Conservation (phyloP, 2,113 vertebrate species). For the Neolamprologus toae region DNA sequence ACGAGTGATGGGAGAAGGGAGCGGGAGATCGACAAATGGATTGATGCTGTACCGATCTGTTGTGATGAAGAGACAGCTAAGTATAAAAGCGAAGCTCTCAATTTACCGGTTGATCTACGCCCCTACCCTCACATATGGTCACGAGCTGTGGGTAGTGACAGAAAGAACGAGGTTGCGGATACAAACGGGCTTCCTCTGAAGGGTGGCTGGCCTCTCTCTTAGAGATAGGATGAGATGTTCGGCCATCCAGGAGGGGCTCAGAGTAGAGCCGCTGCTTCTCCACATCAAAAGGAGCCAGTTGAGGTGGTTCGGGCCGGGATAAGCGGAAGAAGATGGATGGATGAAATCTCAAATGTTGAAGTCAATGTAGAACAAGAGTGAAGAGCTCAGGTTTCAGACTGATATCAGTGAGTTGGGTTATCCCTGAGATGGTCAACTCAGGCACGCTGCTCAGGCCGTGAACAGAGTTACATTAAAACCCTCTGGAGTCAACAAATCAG, state of each 20-base stretch:
- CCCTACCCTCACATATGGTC: not conserved
- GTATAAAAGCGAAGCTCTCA: not conserved
- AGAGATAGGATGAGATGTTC: not conserved
- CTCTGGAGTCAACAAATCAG: not conserved
- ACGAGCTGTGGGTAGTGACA: not conserved
- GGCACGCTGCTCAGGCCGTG: not conserved
- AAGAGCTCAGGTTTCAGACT: not conserved
- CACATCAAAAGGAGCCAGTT: fast-evolving
- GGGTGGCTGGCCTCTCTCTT: not conserved
- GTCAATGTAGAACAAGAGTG: fast-evolving
- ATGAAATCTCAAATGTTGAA: not conserved
- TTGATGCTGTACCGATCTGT: fast-evolving
- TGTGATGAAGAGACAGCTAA: not conserved
- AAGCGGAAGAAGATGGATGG: not conserved
- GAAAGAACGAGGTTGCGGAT: fast-evolving
- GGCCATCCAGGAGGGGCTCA: fast-evolving
- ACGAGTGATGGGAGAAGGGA: not conserved
- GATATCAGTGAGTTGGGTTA: not conserved
- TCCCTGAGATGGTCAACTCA: not conserved
- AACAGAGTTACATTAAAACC: not conserved
- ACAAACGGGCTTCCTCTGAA: fast-evolving
- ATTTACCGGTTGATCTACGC: fast-evolving
- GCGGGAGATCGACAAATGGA: fast-evolving
- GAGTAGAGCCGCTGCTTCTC: not conserved
- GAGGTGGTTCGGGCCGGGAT: fast-evolving